phyloP scores from a whole-genome alignment of 2,888 invertebrate genomes.

The Stenodema calcarata region DNA sequence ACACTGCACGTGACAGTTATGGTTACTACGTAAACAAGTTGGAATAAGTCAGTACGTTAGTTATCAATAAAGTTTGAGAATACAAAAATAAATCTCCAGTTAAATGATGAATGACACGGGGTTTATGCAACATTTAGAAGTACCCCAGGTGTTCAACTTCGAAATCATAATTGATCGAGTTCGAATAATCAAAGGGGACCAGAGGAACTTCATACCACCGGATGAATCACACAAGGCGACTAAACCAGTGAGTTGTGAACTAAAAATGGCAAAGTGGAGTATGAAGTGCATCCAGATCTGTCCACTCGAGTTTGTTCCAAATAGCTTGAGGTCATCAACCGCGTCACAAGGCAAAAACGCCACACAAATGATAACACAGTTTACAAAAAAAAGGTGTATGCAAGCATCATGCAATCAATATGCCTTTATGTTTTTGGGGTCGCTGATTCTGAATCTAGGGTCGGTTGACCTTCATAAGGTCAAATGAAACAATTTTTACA shows the following conservation, averaged over 20 bases:
- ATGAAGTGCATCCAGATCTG: no score
- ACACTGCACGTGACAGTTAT: not conserved
- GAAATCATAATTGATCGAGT: conserved; percentile 42
- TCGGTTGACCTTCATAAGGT: no score
- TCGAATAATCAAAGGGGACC: conserved; percentile 33
- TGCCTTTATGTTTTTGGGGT: no score
- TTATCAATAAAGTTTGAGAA: not conserved
- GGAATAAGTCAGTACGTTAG: not conserved
- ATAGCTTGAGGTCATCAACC: no score
- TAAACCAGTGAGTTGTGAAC: not conserved
- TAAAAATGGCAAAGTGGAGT: no score
- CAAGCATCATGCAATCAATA: no score
- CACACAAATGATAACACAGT: no score
- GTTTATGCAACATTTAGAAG: conserved; percentile 3
- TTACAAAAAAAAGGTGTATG: no score
- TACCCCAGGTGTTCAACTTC: conserved; percentile 36
- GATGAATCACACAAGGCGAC: not conserved
- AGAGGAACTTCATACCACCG: conserved; percentile 29
- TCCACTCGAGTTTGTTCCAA: no score
- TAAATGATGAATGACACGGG: not conserved
- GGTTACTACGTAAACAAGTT: not conserved
- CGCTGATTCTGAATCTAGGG: no score
- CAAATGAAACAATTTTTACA: no score
- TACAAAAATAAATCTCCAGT: not conserved
- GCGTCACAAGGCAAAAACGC: no score